Evolutionary conservation across 2,797 vertebrate species (phyloP).

Genomic region (Coluber constrictor): DNA sequence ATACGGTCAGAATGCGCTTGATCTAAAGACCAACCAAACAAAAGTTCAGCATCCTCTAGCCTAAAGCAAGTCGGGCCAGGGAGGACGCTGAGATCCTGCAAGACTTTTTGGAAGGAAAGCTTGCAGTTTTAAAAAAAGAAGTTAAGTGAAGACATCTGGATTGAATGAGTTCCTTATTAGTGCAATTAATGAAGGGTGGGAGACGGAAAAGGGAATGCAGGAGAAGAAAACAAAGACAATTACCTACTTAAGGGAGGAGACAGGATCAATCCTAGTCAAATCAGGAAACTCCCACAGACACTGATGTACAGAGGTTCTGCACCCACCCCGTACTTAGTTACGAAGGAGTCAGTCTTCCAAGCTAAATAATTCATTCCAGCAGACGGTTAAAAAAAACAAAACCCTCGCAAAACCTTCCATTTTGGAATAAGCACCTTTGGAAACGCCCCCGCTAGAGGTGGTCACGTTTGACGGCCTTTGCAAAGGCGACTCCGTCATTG

Average conservation of each 20-base stretch:
- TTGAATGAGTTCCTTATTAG: background rate
- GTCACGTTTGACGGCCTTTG: rapidly evolving
- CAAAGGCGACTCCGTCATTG: rapidly evolving
- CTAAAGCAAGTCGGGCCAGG: background rate
- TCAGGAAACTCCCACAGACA: background rate
- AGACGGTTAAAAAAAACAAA: background rate
- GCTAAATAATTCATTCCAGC: background rate
- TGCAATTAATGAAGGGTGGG: background rate
- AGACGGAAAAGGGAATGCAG: no score
- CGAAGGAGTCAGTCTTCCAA: background rate
- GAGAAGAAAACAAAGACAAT: background rate
- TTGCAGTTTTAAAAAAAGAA: background rate
- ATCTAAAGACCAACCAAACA: background rate
- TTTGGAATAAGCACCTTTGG: background rate
- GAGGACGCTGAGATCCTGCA: background rate
- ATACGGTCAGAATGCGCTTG: background rate
- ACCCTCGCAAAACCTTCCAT: background rate
- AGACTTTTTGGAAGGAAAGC: background rate
- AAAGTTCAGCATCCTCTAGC: no score
- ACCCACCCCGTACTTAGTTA: background rate
- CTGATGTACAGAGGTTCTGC: background rate
- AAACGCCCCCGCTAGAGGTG: rapidly evolving
- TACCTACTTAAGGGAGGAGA: background rate
- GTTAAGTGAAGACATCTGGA: background rate
- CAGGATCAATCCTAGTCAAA: no score